A percentile compares a stretch with the other conserved stretches of the same genome.
These are phyloP conservation scores for Tragopan temminckii DNA, from an alignment of 2,797 vertebrate species.

Conservation along the genomic window DNA sequence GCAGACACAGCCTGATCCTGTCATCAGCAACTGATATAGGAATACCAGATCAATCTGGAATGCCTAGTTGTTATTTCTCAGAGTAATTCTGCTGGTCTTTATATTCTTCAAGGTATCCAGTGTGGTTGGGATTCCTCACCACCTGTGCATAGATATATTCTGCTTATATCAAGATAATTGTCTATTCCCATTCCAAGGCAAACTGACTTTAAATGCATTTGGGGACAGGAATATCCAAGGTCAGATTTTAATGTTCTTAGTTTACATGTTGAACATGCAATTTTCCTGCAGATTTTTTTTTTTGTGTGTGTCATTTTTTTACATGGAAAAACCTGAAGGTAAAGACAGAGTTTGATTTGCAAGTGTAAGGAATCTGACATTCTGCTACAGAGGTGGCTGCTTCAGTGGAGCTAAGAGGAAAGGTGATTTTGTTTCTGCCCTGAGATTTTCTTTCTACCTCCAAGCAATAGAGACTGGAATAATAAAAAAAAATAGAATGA, in stretches of 20 bases:
- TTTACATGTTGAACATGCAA: not conserved
- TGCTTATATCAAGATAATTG: not conserved
- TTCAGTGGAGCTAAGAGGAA: not conserved
- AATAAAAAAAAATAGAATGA: not conserved
- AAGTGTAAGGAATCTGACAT: not conserved
- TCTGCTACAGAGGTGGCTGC: not conserved
- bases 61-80: not conserved
- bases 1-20: not conserved
- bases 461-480: not conserved
- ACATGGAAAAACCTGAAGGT: not conserved
- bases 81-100: not conserved
- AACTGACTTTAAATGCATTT: not conserved
- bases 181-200: not conserved
- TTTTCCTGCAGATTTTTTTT: not conserved
- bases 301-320: not conserved
- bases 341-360: not conserved
- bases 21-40: fast-evolving
- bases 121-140: not conserved
- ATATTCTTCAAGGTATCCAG: not conserved
- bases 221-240: not conserved
- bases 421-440: not conserved
- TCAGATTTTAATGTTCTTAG: not conserved
- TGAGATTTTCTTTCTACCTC: not conserved
- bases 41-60: not conserved
- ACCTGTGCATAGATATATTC: not conserved